Evolutionary conservation across 2,797 vertebrate genomes (phyloP).

Genomic region (Lates japonicus): DNA sequence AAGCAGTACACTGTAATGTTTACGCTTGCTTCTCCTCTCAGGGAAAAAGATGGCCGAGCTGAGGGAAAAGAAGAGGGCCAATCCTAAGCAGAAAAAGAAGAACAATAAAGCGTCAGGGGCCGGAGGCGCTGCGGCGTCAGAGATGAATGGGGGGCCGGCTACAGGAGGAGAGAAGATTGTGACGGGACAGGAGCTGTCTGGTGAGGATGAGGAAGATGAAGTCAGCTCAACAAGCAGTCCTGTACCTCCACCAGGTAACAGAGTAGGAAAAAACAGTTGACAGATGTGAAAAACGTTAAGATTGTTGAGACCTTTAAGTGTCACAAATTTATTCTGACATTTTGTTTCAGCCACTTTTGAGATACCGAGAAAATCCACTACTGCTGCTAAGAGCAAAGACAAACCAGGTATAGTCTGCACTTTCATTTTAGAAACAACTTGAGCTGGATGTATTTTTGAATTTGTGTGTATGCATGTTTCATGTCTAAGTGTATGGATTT

Average conservation of each 20-base stretch:
- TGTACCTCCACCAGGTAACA: conserved; percentile 77
- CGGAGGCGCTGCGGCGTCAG: conserved; percentile 16
- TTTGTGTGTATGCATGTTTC: background rate
- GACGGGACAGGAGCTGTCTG: conserved; percentile 80
- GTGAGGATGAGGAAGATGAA: conserved; percentile 88
- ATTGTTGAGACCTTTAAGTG: background rate
- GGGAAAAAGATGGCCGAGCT: conserved; percentile 92
- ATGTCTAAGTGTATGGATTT: rapidly evolving
- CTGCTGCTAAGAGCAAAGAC: conserved; percentile 86
- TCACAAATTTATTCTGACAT: conserved; percentile 2
- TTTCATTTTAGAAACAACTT: background rate
- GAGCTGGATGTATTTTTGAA: background rate
- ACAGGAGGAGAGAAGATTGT: conserved; percentile 54
- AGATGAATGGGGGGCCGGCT: conserved; percentile 76
- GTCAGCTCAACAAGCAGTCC: conserved; percentile 41
- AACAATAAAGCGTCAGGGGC: conserved; percentile 77
- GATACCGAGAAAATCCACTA: conserved; percentile 47
- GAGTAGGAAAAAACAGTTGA: rapidly evolving
- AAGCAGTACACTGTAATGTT: too few relatives aligned
- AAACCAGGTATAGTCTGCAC: conserved; percentile 79
- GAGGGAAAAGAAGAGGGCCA: conserved; percentile 90
- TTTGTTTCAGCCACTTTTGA: conserved; percentile 69
- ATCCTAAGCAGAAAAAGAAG: conserved; percentile 91
- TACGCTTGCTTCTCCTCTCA: conserved; percentile 57
- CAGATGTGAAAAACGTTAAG: rapidly evolving